Evolutionary conservation across 2,888 invertebrate species (phyloP).

Genomic region (Limenitis camilla): DNA sequence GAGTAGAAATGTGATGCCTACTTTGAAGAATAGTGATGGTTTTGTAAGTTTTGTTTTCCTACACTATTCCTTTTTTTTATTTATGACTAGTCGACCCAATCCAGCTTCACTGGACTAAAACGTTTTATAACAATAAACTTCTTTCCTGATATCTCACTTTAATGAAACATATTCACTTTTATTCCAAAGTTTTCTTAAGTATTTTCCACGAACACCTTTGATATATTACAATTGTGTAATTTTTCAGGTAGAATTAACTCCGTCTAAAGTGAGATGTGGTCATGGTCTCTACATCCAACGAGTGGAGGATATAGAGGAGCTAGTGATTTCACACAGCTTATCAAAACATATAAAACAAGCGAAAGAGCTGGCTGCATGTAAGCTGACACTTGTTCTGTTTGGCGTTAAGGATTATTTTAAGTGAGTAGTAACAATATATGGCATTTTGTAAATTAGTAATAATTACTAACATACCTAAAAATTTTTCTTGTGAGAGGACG

Average conservation of each 20-base stretch:
- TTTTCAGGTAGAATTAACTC: slow-evolving; percentile 35
- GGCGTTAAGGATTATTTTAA: slow-evolving; percentile 59
- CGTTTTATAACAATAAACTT: no score
- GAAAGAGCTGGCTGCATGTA: slow-evolving; percentile 31
- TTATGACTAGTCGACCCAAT: no score
- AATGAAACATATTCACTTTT: no score
- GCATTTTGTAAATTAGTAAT: background rate
- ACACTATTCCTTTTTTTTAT: no score
- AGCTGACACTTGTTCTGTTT: slow-evolving; percentile 50
- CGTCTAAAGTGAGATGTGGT: slow-evolving; percentile 28
- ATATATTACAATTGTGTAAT: no score
- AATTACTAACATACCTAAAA: no score
- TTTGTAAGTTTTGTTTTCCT: slow-evolving; percentile 29
- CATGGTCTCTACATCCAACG: slow-evolving; percentile 40
- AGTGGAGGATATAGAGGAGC: slow-evolving; percentile 31
- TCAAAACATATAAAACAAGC: slow-evolving; percentile 29
- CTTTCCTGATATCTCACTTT: no score
- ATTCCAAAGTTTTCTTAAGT: no score
- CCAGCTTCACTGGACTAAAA: no score
- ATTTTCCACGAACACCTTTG: no score
- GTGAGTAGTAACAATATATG: slow-evolving; percentile 35
- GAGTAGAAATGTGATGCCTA: slow-evolving; percentile 32
- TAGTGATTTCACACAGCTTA: slow-evolving; percentile 29
- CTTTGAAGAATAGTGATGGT: slow-evolving; percentile 26
- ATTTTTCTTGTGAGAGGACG: no score